Evolutionary conservation across 2,113 vertebrate genomes (phyloP).

Genomic region (Platysteira castanea): DNA sequence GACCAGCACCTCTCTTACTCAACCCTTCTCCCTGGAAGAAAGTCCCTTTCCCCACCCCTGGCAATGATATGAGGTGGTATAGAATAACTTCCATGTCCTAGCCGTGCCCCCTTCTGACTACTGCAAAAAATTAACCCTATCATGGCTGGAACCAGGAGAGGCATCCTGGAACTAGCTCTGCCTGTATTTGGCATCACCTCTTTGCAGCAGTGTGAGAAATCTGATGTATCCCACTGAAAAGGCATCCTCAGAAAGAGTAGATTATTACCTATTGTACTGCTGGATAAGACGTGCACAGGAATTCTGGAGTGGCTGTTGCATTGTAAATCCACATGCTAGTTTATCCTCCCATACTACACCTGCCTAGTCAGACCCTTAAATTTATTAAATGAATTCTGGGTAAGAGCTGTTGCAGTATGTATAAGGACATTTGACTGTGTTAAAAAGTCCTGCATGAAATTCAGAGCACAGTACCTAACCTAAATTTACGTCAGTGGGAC

Average conservation of each 20-base stretch:
- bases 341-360: neutral
- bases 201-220: neutral
- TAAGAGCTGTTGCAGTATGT: neutral
- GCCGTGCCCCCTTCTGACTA: no score
- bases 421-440: neutral
- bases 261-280: neutral
- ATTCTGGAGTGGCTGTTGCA: neutral
- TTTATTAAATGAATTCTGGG: slow-evolving; percentile 33
- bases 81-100: neutral
- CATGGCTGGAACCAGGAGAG: neutral
- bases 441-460: neutral
- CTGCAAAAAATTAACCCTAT: neutral
- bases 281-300: neutral
- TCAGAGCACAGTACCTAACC: neutral
- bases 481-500: slow-evolving; percentile 30
- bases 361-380: neutral
- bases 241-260: neutral
- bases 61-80: neutral
- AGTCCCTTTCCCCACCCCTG: neutral
- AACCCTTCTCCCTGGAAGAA: neutral
- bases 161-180: neutral
- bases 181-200: neutral
- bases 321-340: neutral
- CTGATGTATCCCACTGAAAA: neutral
- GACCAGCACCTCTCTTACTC: neutral